Percentiles rank a stretch among this genome's conserved stretches.
These are phyloP conservation scores for Achroia grisella DNA, from an alignment of 1,140 invertebrate species.

Conservation along the genomic window DNA sequence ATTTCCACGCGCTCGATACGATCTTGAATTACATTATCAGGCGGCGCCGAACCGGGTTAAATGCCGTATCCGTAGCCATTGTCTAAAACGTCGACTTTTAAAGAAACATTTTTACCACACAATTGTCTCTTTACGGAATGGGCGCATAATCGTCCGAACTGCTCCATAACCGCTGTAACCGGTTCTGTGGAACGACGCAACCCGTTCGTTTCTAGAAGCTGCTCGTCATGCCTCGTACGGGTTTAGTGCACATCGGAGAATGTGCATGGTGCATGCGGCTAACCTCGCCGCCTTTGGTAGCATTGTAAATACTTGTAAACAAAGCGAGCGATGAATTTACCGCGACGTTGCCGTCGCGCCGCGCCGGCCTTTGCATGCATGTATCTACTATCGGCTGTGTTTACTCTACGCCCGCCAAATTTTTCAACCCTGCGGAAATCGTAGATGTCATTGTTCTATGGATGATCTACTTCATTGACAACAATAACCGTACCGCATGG, in stretches of 20 bases:
- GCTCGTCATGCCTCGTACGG: neutral
- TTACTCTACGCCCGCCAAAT: slow-evolving; percentile 6
- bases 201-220: neutral
- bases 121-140: neutral
- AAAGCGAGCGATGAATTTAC: slow-evolving; percentile 32
- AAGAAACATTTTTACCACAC: neutral
- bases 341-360: slow-evolving; percentile 19
- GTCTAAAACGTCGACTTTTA: neutral
- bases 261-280: neutral
- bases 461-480: no score
- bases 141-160: neutral
- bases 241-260: neutral
- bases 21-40: slow-evolving; percentile 56
- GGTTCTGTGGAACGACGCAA: neutral
- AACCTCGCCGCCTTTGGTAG: slow-evolving; percentile 16
- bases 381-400: slow-evolving; percentile 10
- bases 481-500: no score
- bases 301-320: slow-evolving; percentile 36
- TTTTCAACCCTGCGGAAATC: no score
- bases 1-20: slow-evolving; percentile 60
- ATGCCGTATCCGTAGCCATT: slow-evolving; percentile 16
- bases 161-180: neutral
- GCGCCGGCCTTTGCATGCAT: slow-evolving; percentile 1
- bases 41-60: slow-evolving; percentile 26
- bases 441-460: no score